Conservation (phyloP, 2,888 invertebrate species). For the Netelia inedita region DNA sequence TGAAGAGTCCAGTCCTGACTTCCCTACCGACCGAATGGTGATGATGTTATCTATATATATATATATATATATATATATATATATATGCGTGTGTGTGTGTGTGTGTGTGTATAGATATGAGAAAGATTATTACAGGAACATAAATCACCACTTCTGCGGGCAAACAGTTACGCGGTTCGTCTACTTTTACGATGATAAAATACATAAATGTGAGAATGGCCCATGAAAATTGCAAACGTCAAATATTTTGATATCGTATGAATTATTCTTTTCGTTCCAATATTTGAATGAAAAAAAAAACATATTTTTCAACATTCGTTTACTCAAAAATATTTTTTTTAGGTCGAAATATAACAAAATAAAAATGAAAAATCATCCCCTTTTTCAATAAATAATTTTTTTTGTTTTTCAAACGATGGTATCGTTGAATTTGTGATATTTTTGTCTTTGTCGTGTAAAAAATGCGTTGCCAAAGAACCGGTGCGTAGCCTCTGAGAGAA, state of each 20-base stretch:
- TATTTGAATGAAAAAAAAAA: too few species aligned
- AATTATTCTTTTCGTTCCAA: background rate
- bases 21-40: background rate
- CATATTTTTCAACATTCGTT: too few species aligned
- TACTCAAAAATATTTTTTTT: too few species aligned
- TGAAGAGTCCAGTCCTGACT: constrained; percentile 43
- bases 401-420: background rate
- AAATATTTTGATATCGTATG: background rate
- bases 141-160: constrained; percentile 27
- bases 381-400: background rate
- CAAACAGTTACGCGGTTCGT: constrained; percentile 3
- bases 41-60: too few species aligned
- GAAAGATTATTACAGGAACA: constrained; percentile 26
- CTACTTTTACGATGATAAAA: constrained; percentile 9
- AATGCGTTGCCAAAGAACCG: background rate
- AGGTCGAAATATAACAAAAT: too few species aligned
- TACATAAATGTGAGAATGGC: background rate
- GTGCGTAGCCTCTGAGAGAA: background rate
- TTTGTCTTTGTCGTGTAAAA: background rate
- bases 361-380: too few species aligned
- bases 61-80: background rate
- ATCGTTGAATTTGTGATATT: background rate
- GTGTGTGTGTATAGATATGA: background rate
- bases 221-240: background rate
- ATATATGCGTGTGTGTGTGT: background rate